These are phyloP conservation scores for Lichenostomus cassidix DNA, from an alignment of 2,113 vertebrate species.

Conservation along the genomic window DNA sequence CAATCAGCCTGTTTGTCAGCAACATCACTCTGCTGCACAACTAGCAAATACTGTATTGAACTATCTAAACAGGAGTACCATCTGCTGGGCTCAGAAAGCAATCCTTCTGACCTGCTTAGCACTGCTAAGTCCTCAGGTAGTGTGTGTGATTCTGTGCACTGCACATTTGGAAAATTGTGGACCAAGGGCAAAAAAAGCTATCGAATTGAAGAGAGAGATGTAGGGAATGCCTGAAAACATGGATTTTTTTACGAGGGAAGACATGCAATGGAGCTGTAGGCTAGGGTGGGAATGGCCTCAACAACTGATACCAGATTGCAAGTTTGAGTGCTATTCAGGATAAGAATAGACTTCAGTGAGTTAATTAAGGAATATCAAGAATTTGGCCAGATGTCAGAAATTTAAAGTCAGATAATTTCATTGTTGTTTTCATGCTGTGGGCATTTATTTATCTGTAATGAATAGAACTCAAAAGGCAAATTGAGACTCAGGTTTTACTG, in stretches of 20 bases:
- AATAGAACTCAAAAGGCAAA: not conserved
- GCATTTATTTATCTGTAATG: not conserved
- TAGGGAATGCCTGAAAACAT: not conserved
- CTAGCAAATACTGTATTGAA: not conserved
- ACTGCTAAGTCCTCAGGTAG: not conserved
- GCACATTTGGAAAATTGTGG: not conserved
- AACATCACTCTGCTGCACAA: not conserved
- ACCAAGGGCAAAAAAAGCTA: not conserved
- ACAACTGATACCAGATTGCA: not conserved
- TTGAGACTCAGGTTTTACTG: not conserved
- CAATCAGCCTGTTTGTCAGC: not conserved
- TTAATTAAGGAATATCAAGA: not conserved
- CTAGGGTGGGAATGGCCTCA: not conserved
- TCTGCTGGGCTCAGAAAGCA: slow-evolving; percentile 59
- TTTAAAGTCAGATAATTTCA: not conserved
- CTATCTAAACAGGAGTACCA: slow-evolving; percentile 66
- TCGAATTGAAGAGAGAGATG: not conserved
- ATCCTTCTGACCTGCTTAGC: slow-evolving; percentile 46
- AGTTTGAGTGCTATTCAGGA: not conserved
- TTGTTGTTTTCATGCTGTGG: not conserved
- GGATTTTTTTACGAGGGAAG: not conserved
- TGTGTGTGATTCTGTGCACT: not conserved
- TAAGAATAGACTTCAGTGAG: not conserved
- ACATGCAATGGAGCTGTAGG: not conserved
- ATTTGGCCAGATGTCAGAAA: not conserved